Base-by-base conservation (phyloP, 1,140 invertebrate species). In the Trichomalopsis sarcophagae region DNA sequence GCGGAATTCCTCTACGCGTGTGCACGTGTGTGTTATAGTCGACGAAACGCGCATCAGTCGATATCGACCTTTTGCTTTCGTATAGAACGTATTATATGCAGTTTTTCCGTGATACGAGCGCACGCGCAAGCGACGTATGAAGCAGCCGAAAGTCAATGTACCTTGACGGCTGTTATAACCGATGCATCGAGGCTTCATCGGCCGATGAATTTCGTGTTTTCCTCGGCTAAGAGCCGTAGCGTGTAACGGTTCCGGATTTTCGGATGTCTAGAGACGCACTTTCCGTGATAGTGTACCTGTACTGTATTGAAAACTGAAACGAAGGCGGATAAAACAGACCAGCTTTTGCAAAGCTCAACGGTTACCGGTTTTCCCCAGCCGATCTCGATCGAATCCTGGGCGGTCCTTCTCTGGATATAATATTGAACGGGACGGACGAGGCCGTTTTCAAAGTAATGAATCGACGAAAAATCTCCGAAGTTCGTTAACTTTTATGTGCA, bases 381-480 rank as follows among this genome's bases (percentile, higher is more conserved):
- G 55, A 21, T n/a, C 21, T n/a, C 21, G 17, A 62, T 62, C 55
- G 55, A 21, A 17, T n/a, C 55, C 21, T n/a, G 55, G 17, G 21
- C 55, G 55, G 55, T 62, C 55, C 55, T n/a, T 62, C n/a, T 21
- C n/a, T 21, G 5, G 55, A 62, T 62, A 10, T 10, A 44, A 44
- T n/a, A 62, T 62, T n/a, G 17, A 62, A 21, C 21, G 55, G 55
- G 17, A n/a, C 55, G n/a, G 6, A 2, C 55, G 55, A 62, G 55
- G 55, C 55, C 55, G n/a, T 62, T 62, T 62, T 62, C 55, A 62
- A 62, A 62, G 55, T 62, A 62, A 62, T 62, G 21, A n/a, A 62
- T 62, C 55, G 55, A 62, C 21, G 55, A 62, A 62, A 62, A 21
- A 21, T 62, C 17, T 21, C 21, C 21, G 17, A 2, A 2, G 55